These are phyloP conservation scores for Xiphophorus maculatus DNA, from an alignment of 2,113 vertebrate genomes.

Conservation along the genomic window DNA sequence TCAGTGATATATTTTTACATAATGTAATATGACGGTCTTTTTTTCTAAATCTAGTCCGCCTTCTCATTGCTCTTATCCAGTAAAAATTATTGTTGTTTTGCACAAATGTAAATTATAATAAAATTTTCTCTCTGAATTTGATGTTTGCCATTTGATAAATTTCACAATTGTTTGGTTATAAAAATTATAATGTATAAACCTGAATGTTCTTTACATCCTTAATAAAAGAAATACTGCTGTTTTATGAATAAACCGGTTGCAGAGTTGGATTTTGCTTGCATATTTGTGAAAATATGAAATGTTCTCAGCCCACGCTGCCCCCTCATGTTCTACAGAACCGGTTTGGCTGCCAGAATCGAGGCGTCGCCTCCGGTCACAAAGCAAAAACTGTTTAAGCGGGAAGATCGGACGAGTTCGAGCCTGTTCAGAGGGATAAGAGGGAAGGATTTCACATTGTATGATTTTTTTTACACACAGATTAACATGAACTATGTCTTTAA, in stretches of 20 bases:
- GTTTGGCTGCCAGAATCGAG: constrained; percentile 48
- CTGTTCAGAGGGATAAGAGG: constrained; percentile 7
- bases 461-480: constrained; percentile 8
- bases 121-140: background rate
- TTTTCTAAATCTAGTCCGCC: no score
- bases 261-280: background rate
- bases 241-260: background rate
- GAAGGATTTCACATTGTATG: constrained; percentile 5
- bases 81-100: background rate
- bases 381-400: constrained; percentile 17
- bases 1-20: no score
- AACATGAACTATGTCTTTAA: background rate
- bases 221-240: constrained; percentile 10
- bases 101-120: constrained; percentile 6
- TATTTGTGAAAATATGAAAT: background rate
- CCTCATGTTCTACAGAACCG: constrained; percentile 50
- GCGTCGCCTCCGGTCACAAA: constrained; percentile 17
- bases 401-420: constrained; percentile 60
- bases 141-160: constrained; percentile 1
- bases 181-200: constrained; percentile 19
- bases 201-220: constrained; percentile 16
- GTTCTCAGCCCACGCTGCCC: background rate
- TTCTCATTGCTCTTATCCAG: background rate
- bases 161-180: constrained; percentile 4
- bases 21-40: no score